Evolutionary conservation across 2,888 invertebrate species (phyloP).

Genomic region (Lottia scabra): DNA sequence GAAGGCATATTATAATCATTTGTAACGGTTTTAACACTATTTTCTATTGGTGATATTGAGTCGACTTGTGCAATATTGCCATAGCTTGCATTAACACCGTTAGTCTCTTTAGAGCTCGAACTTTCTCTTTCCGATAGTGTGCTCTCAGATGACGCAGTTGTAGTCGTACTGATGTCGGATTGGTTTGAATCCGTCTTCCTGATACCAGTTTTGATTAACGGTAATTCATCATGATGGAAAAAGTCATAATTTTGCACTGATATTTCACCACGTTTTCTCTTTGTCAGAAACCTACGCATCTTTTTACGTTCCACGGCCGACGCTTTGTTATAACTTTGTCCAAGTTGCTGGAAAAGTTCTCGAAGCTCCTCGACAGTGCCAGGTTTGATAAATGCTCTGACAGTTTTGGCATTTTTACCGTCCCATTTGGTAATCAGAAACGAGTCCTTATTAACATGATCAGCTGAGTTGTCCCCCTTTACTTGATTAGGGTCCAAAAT

Average conservation of each 20-base stretch:
- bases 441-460: neutral
- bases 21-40: neutral
- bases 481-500: neutral
- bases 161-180: neutral
- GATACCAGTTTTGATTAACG: neutral
- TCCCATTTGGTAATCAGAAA: constrained; percentile 32
- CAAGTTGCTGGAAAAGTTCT: constrained; percentile 28
- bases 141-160: neutral
- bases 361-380: constrained; percentile 42
- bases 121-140: neutral
- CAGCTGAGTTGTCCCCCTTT: constrained; percentile 18
- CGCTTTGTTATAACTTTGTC: constrained; percentile 18
- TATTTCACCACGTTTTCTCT: neutral
- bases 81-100: neutral
- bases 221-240: neutral
- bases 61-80: neutral
- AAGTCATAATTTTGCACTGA: neutral
- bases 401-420: constrained; percentile 33
- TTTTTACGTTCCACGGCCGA: constrained; percentile 12
- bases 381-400: constrained; percentile 39
- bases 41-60: neutral
- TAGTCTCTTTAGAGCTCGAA: neutral
- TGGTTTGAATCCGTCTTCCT: neutral
- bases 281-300: neutral
- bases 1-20: neutral